Conservation (phyloP, 1,140 invertebrate genomes). For the Sycophila sp. region DNA sequence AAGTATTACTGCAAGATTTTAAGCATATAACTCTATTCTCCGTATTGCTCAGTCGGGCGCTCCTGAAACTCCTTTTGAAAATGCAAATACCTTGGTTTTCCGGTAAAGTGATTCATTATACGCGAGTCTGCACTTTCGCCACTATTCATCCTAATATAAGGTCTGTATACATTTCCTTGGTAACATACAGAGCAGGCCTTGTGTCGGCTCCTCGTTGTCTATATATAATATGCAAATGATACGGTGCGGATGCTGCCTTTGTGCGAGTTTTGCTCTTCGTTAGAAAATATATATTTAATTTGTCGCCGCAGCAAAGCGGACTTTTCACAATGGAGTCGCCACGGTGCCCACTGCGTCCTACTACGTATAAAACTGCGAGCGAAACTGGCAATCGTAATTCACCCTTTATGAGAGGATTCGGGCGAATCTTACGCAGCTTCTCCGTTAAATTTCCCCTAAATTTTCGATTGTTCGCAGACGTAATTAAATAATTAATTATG, state of each 20-base stretch:
- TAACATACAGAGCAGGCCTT: constrained; percentile 15
- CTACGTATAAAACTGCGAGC: constrained; percentile 44
- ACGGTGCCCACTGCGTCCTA: constrained; percentile 4
- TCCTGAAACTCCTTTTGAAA: constrained; percentile 9
- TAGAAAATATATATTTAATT: constrained; percentile 36
- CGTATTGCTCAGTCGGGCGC: too few species aligned
- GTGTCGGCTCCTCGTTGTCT: not conserved
- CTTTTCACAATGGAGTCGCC: constrained; percentile 22
- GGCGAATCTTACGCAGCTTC: constrained; percentile 43
- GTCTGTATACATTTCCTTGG: constrained; percentile 23
- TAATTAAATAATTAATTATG: constrained; percentile 29
- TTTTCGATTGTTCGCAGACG: constrained; percentile 27
- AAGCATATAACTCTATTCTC: too few species aligned
- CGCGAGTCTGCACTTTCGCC: not conserved
- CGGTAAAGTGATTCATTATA: constrained; percentile 16
- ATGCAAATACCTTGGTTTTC: constrained; percentile 6
- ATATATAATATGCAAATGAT: constrained; percentile 32
- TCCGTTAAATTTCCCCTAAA: not conserved
- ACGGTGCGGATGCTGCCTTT: constrained; percentile 24
- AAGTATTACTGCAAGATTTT: too few species aligned
- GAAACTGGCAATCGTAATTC: constrained; percentile 48
- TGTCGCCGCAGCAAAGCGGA: not conserved
- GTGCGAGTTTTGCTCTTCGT: constrained; percentile 35
- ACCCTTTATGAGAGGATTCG: constrained; percentile 50
- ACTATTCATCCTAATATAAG: constrained; percentile 18